These are phyloP conservation scores for Canis aureus DNA, from an alignment of 2,113 vertebrate genomes.

Conservation along the genomic window DNA sequence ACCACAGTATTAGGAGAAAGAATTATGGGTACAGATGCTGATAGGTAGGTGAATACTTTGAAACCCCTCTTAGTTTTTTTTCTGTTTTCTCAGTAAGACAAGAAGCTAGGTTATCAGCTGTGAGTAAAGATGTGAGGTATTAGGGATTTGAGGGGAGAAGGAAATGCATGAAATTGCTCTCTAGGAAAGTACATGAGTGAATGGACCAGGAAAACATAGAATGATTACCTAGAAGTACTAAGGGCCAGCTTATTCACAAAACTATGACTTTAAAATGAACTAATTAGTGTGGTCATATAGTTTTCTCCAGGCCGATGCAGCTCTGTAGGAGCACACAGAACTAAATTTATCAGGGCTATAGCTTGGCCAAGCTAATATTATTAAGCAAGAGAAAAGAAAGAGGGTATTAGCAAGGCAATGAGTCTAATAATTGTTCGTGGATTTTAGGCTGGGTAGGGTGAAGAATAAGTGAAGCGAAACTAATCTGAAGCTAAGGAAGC, in stretches of 20 bases:
- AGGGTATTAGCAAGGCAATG: neutral
- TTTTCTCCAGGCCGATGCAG: neutral
- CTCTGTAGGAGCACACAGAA: neutral
- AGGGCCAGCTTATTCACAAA: neutral
- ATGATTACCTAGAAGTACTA: neutral
- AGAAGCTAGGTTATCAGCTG: neutral
- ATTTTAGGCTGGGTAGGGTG: neutral
- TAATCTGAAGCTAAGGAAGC: neutral
- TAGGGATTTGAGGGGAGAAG: neutral
- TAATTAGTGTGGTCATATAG: neutral
- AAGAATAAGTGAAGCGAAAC: neutral
- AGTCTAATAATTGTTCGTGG: neutral
- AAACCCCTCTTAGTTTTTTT: neutral
- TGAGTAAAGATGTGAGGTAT: neutral
- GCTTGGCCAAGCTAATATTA: neutral
- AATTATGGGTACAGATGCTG: neutral
- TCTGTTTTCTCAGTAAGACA: neutral
- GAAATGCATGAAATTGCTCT: neutral
- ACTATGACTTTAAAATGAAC: neutral
- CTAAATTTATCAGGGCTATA: neutral
- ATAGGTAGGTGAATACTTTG: neutral
- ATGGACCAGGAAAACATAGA: neutral
- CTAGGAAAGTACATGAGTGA: neutral
- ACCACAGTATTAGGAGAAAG: neutral
- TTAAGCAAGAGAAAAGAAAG: neutral